Evolutionary conservation across 1,140 invertebrate species (phyloP).

Genomic region (Leptinotarsa undecemlineata): DNA sequence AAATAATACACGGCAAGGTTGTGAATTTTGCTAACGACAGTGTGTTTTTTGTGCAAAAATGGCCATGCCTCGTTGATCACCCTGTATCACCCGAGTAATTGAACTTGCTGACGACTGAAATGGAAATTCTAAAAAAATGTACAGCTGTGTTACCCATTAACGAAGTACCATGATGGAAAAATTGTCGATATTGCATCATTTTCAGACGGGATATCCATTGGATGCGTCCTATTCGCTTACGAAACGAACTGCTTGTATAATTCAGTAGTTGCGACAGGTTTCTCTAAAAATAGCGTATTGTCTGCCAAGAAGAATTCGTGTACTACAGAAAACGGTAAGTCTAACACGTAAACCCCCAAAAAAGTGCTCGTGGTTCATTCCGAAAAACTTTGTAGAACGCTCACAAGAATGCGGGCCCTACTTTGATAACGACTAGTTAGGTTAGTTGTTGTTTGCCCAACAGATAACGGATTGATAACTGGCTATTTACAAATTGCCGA

Average conservation of each 20-base stretch:
- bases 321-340: not conserved
- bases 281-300: conserved; percentile 12
- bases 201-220: not conserved
- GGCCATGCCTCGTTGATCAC: not conserved
- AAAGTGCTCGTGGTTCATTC: not conserved
- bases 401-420: not conserved
- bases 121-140: not conserved
- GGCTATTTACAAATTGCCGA: too few relatives aligned
- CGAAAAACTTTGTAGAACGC: not conserved
- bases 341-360: not conserved
- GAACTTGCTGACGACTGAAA: not conserved
- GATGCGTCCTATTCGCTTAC: conserved; percentile 7
- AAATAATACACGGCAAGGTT: too few relatives aligned
- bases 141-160: not conserved
- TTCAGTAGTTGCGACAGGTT: conserved; percentile 18
- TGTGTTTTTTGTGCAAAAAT: too few relatives aligned
- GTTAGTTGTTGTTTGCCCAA: too few relatives aligned
- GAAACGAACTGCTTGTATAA: conserved; percentile 17
- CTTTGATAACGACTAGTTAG: too few relatives aligned
- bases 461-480: too few relatives aligned
- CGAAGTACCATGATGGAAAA: not conserved
- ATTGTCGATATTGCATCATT: conserved; percentile 17
- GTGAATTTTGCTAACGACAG: too few relatives aligned
- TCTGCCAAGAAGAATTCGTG: conserved; percentile 8
- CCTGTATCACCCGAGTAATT: not conserved